Evolutionary conservation across 2,113 vertebrate genomes (phyloP), one percentile per base, ranked within the genome.

Genomic region (Salvelinus namaycush): DNA sequence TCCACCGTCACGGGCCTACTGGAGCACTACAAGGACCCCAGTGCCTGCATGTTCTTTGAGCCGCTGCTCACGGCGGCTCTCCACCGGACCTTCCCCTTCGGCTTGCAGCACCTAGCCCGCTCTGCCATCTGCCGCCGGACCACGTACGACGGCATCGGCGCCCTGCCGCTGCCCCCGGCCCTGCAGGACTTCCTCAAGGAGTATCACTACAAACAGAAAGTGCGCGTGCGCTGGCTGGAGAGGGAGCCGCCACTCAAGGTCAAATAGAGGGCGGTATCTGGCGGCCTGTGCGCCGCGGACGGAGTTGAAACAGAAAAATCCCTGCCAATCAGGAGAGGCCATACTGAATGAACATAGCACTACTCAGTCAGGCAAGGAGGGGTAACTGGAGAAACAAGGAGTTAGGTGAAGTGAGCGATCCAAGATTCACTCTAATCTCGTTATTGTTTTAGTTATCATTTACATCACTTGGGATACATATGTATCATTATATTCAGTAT

Each of bases 141-240:
- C 82, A 97, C 97, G 0, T 99, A 99, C 0, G 98, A 99, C 71
- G 97, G 97, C 9, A 98, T 99, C 1, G 97, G 97, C 83, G 94
- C 94, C 75, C 95, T 99, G 80, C 98, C 97, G 74, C 91, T 99
- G 76, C 98, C 98, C n/a, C 95, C 96, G 1, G 93, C 96, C 91
- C 89, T 99, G 90, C 97, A 98, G 93, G 97, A 99, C 95, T 99
- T 99, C 91, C 94, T 99, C 85, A 99, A 99, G 92, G 97, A 99
- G 88, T 99, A 99, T 95, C 98, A 99, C 90, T 99, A 99, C 93
- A 99, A 99, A 91, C 98, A 99, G 83, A 99, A 99, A 93, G 98
- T 99, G 86, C 94, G 97, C 87, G 97, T 99, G 85, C 96, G 98
- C 91, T 98, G 98, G 98, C 91, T 99, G 87, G 97, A 99, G 91